These are phyloP conservation scores for Sphenodon punctatus DNA, from an alignment of 2,797 vertebrate genomes.

Conservation along the genomic window DNA sequence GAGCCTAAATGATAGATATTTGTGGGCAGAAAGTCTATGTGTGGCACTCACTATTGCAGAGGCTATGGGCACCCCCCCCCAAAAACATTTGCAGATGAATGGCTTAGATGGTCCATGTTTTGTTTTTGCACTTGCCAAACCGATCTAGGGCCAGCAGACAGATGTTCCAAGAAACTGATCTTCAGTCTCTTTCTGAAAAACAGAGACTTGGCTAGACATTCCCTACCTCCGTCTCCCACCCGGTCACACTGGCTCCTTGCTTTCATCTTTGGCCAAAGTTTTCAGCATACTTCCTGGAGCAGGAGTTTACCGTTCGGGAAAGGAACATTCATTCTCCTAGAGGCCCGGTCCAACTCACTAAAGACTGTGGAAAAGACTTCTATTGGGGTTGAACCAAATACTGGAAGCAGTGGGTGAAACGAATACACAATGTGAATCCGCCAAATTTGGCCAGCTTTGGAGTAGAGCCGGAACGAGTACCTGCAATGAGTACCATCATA, in stretches of 20 bases:
- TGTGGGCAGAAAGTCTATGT: not conserved
- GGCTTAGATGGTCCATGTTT: not conserved
- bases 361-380: not conserved
- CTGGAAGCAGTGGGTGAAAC: too few species aligned
- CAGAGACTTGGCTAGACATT: not conserved
- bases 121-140: not conserved
- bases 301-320: not conserved
- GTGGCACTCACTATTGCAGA: not conserved
- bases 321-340: not conserved
- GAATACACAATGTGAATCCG: too few species aligned
- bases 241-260: not conserved
- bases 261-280: slow-evolving; percentile 20
- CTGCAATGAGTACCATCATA: too few species aligned
- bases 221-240: fast-evolving
- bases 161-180: slow-evolving; percentile 15
- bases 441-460: too few species aligned
- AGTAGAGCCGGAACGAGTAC: too few species aligned
- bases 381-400: not conserved
- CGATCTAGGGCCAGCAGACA: not conserved
- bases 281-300: not conserved
- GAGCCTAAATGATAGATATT: not conserved
- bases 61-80: not conserved
- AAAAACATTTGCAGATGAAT: not conserved
- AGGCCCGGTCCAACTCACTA: too few species aligned
- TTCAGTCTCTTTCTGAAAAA: fast-evolving